Evolutionary conservation across 2,113 vertebrate genomes (phyloP).

Genomic region (Macaca mulatta): DNA sequence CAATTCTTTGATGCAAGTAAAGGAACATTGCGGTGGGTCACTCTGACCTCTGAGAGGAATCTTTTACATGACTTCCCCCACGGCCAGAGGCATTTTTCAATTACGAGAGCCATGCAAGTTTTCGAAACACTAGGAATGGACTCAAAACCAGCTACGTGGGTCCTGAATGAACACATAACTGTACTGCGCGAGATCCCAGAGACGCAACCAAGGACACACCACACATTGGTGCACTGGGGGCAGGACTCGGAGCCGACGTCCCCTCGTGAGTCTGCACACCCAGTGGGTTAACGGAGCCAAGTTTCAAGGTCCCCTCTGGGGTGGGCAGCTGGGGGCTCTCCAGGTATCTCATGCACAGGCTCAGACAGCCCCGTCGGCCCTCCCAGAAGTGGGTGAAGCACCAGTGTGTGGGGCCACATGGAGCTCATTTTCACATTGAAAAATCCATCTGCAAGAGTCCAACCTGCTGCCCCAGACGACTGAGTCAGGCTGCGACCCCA

Average conservation of each 20-base stretch:
- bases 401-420: rapidly evolving
- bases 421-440: rapidly evolving
- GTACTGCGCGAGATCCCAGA: rapidly evolving
- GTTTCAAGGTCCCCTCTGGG: too few relatives aligned
- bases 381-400: rapidly evolving
- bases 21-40: not conserved
- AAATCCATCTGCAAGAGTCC: rapidly evolving
- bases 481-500: not conserved
- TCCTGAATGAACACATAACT: rapidly evolving
- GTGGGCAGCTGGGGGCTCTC: too few relatives aligned
- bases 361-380: not conserved
- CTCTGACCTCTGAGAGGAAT: not conserved
- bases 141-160: not conserved
- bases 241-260: rapidly evolving
- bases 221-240: not conserved
- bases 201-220: rapidly evolving
- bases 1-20: not conserved
- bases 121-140: not conserved
- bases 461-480: rapidly evolving
- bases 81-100: not conserved
- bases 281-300: rapidly evolving
- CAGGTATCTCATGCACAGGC: too few relatives aligned
- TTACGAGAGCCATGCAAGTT: not conserved
- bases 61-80: not conserved
- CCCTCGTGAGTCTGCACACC: rapidly evolving